These are phyloP conservation scores for Spodoptera exigua DNA, from an alignment of 2,888 invertebrate species.

Conservation along the genomic window DNA sequence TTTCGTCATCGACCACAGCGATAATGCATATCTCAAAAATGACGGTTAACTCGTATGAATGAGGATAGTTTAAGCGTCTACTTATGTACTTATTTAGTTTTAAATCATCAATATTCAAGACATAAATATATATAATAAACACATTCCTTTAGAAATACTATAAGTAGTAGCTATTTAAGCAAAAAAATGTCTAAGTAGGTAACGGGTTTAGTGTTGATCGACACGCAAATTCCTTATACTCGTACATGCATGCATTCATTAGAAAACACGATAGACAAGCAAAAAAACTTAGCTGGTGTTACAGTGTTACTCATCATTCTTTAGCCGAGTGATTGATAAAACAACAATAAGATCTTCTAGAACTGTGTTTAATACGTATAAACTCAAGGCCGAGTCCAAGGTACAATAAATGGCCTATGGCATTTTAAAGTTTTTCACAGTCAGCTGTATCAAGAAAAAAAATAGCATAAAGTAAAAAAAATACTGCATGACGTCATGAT, in stretches of 20 bases:
- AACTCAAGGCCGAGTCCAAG: too few species aligned
- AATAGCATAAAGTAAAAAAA: conserved; percentile 2
- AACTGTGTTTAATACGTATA: neutral
- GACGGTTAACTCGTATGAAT: too few species aligned
- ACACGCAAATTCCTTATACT: neutral
- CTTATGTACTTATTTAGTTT: too few species aligned
- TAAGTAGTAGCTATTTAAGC: neutral
- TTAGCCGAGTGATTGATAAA: too few species aligned
- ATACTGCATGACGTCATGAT: conserved; percentile 8
- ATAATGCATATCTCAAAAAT: too few species aligned
- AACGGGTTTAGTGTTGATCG: conserved; percentile 16
- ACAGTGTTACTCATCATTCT: too few species aligned
- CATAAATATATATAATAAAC: neutral
- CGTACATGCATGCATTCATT: conserved; percentile 1
- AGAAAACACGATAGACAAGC: neutral
- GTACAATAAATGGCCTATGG: too few species aligned
- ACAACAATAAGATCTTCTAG: too few species aligned
- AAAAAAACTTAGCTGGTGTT: neutral
- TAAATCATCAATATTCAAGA: too few species aligned
- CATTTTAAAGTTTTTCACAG: neutral
- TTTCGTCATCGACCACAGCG: too few species aligned
- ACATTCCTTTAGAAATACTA: too few species aligned
- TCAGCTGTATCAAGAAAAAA: neutral
- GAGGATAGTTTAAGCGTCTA: too few species aligned
- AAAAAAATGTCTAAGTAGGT: conserved; percentile 1